Evolutionary conservation across 2,888 invertebrate genomes (phyloP).

Genomic region (Melinopterus prodromus): DNA sequence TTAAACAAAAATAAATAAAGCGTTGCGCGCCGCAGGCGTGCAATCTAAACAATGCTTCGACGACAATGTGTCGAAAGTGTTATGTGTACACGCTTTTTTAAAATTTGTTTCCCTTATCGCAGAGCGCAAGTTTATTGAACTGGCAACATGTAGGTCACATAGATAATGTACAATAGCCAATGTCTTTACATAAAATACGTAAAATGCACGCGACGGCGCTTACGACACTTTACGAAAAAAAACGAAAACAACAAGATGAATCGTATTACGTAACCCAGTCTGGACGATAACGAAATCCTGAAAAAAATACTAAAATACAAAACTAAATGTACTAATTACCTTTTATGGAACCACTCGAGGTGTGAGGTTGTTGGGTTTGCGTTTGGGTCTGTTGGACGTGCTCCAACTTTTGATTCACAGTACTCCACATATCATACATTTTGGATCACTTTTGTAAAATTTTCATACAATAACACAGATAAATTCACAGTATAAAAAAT

Average conservation of each 20-base stretch:
- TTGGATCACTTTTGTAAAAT: constrained; percentile 53
- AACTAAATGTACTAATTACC: constrained; percentile 61
- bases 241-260: neutral
- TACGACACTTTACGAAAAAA: neutral
- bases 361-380: constrained; percentile 75
- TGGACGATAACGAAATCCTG: no score
- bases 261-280: neutral
- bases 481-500: constrained; percentile 9
- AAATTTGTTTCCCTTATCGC: constrained; percentile 50
- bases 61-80: constrained; percentile 36
- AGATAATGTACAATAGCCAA: constrained; percentile 43
- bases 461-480: constrained; percentile 11
- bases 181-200: constrained; percentile 32
- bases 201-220: neutral
- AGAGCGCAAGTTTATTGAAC: constrained; percentile 50
- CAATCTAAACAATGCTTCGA: constrained; percentile 32
- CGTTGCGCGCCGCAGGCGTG: constrained; percentile 17
- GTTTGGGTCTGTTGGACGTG: constrained; percentile 71
- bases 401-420: constrained; percentile 78
- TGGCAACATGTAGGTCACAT: constrained; percentile 49
- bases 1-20: constrained; percentile 18
- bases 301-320: no score
- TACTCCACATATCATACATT: constrained; percentile 87
- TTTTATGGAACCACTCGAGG: constrained; percentile 85
- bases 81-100: constrained; percentile 38